phyloP scores from a whole-genome alignment of 2,797 vertebrate species.

The Basileuterus tristriatus region DNA sequence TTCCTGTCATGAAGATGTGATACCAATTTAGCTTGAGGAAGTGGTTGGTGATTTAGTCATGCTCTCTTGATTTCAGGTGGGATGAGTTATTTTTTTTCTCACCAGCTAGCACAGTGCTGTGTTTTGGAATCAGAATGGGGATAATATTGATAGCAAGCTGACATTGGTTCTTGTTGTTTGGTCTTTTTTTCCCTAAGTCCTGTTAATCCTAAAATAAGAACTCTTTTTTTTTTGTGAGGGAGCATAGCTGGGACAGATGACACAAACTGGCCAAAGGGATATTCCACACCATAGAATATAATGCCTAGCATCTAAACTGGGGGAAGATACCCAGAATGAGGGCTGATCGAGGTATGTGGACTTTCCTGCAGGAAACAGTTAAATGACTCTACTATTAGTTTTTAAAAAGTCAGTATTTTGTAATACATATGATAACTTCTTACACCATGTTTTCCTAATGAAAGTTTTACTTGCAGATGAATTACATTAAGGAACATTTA shows the following conservation, averaged over 20 bases:
- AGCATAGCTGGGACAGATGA: too few relatives aligned
- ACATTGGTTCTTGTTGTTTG: too few relatives aligned
- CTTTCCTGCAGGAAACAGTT: not conserved
- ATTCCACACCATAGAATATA: not conserved
- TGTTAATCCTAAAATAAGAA: not conserved
- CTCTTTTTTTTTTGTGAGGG: too few relatives aligned
- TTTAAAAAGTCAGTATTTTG: not conserved
- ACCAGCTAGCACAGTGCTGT: not conserved
- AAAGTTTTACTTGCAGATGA: not conserved
- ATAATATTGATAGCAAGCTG: not conserved
- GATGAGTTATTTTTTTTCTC: not conserved
- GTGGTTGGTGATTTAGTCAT: not conserved
- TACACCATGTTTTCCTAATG: not conserved
- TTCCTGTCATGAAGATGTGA: not conserved
- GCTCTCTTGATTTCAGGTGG: not conserved
- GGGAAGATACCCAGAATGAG: too few relatives aligned
- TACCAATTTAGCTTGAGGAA: not conserved
- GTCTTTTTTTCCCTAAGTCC: not conserved
- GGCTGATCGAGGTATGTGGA: fast-evolving
- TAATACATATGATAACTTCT: not conserved
- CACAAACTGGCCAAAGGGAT: not conserved
- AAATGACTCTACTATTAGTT: not conserved
- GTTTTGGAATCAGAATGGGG: not conserved
- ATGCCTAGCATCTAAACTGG: not conserved
- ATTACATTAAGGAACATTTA: not conserved